Percentiles rank a stretch among this genome's conserved stretches.
These are phyloP conservation scores for Pteria penguin DNA, from an alignment of 2,888 invertebrate genomes.

Conservation along the genomic window DNA sequence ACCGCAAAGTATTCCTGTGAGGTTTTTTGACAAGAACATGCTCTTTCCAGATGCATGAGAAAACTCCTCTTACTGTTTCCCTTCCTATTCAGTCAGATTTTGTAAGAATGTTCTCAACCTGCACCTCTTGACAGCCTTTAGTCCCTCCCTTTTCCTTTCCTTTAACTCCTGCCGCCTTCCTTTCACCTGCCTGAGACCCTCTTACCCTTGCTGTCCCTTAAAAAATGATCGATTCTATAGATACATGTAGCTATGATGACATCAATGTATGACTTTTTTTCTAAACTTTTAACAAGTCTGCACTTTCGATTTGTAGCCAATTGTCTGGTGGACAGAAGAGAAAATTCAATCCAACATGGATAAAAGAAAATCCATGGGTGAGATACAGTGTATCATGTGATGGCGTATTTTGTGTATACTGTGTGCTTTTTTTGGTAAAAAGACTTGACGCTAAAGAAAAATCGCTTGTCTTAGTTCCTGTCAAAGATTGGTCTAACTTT, in stretches of 20 bases:
- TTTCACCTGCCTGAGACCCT: too few species aligned
- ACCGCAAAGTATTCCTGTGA: too few species aligned
- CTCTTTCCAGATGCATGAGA: too few species aligned
- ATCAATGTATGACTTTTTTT: too few species aligned
- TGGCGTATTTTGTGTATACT: conserved; percentile 29
- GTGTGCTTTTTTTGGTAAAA: conserved; percentile 1
- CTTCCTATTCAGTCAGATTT: too few species aligned
- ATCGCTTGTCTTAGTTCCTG: conserved; percentile 3
- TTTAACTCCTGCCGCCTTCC: too few species aligned
- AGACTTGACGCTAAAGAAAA: background rate
- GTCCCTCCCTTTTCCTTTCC: too few species aligned
- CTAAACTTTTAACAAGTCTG: background rate
- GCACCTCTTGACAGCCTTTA: too few species aligned
- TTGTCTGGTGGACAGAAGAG: conserved; percentile 8
- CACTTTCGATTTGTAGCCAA: background rate
- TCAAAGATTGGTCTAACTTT: conserved; percentile 27
- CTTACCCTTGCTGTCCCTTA: too few species aligned
- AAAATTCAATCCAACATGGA: conserved; percentile 29
- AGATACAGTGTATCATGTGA: conserved; percentile 26
- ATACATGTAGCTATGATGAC: background rate
- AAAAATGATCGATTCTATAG: background rate
- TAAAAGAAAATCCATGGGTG: conserved; percentile 37
- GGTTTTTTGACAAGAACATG: too few species aligned
- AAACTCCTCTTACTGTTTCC: too few species aligned
- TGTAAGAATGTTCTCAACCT: too few species aligned